phyloP scores from a whole-genome alignment of 2,797 vertebrate genomes.

The Amblyopsis hoosieri region DNA sequence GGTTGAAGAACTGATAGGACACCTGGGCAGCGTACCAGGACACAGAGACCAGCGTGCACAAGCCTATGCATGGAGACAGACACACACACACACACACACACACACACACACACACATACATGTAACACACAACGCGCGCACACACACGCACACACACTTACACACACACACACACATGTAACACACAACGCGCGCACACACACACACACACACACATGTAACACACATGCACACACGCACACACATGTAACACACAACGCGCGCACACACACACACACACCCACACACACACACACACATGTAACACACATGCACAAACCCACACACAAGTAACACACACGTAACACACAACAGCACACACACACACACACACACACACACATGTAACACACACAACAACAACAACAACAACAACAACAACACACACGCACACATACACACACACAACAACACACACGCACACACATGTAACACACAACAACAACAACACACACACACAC shows the following conservation, averaged over 20 bases:
- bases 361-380: background rate
- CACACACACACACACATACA: background rate
- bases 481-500: background rate
- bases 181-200: too few species aligned
- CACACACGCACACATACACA: background rate
- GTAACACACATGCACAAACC: too few species aligned
- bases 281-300: background rate
- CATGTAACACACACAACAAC: too few species aligned
- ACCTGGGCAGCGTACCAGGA: conserved; percentile 95
- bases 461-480: too few species aligned
- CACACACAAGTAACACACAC: background rate
- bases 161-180: too few species aligned
- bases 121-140: too few species aligned
- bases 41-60: conserved; percentile 90
- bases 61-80: conserved; percentile 70
- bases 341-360: background rate
- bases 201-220: background rate
- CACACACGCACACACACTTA: background rate
- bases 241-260: too few species aligned
- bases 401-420: too few species aligned
- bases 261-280: background rate
- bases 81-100: background rate
- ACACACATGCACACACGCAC: too few species aligned
- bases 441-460: too few species aligned
- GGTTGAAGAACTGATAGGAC: conserved; percentile 93